Conservation (phyloP, 2,888 invertebrate genomes). For the Deroplatys truncata region DNA sequence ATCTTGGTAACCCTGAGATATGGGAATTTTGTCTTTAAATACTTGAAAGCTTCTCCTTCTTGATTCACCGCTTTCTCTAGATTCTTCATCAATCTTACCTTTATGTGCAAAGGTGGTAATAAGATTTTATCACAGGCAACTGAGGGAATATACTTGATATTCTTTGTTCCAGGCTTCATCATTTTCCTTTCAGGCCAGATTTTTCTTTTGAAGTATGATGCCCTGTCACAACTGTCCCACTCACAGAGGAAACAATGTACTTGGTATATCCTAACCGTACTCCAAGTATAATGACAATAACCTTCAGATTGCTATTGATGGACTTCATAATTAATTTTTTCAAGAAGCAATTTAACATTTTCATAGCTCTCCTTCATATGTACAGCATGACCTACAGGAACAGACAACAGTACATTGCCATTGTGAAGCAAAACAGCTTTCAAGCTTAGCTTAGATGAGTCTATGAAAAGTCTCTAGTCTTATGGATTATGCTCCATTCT, state of each 20-base stretch:
- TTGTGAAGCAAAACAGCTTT: background rate
- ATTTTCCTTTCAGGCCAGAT: background rate
- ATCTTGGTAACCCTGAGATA: background rate
- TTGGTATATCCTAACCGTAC: background rate
- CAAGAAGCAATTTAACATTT: background rate
- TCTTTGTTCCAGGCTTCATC: background rate
- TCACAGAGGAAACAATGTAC: no score
- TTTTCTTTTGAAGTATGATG: background rate
- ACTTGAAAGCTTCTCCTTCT: background rate
- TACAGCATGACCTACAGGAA: background rate
- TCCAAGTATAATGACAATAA: background rate
- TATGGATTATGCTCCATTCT: background rate
- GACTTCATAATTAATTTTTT: background rate
- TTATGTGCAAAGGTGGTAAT: background rate
- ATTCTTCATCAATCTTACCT: background rate
- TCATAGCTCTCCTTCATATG: background rate
- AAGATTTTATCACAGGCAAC: background rate
- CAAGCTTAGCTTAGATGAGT: background rate
- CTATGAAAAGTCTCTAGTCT: background rate
- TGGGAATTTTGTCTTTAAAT: background rate
- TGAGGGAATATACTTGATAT: no score
- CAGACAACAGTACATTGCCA: background rate
- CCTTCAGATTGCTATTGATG: background rate
- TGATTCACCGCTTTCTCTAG: conserved; percentile 2
- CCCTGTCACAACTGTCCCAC: background rate